phyloP scores from a whole-genome alignment of 1,140 invertebrate genomes.

The Apis laboriosa region DNA sequence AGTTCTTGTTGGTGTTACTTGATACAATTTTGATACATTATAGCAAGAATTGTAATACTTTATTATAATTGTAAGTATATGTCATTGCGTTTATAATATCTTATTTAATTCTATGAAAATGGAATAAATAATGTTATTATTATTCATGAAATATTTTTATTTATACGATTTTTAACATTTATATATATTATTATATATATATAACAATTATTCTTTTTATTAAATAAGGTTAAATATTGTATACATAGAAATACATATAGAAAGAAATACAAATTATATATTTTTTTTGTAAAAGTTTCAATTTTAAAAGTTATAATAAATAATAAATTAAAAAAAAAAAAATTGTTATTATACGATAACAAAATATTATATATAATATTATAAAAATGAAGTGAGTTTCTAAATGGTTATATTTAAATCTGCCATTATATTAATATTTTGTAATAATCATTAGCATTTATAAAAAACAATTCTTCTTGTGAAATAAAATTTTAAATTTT shows the following conservation, averaged over 20 bases:
- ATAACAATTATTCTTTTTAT: background rate
- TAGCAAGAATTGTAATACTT: constrained; percentile 39
- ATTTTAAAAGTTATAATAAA: too few relatives aligned
- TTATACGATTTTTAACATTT: background rate
- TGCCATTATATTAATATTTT: background rate
- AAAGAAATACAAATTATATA: background rate
- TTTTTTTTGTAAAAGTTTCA: too few relatives aligned
- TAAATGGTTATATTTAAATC: background rate
- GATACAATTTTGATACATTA: constrained; percentile 43
- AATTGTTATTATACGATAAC: background rate
- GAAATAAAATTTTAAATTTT: background rate
- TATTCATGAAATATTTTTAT: background rate
- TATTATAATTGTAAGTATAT: constrained; percentile 41
- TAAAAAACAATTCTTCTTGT: background rate
- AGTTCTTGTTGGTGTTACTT: constrained; percentile 30
- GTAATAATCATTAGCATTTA: background rate
- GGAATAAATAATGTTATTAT: background rate
- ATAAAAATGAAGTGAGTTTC: too few relatives aligned
- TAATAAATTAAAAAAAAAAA: background rate
- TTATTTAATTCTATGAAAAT: background rate
- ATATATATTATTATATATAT: background rate
- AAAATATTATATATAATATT: background rate
- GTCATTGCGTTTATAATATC: background rate
- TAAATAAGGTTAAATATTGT: background rate
- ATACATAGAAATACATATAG: background rate